Evolutionary conservation across 37 sponge, comb jelly and placozoan species (phyloP).

Genomic region (Oopsacas minuta): DNA sequence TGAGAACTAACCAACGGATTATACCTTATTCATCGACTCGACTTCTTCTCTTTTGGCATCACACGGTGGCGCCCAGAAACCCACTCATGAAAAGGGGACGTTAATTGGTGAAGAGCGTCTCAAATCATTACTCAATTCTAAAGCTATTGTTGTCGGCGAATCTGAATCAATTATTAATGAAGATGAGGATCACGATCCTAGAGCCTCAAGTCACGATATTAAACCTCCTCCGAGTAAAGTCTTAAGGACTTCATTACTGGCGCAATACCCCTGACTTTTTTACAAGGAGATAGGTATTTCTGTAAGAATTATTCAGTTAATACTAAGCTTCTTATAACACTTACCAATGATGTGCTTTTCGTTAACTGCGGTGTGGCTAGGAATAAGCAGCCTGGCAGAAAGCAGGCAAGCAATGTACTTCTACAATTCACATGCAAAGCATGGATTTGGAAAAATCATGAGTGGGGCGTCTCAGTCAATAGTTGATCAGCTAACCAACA

Average conservation of each 20-base stretch:
- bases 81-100: background rate
- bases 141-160: background rate
- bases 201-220: background rate
- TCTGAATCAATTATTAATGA: background rate
- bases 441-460: background rate
- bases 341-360: background rate
- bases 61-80: background rate
- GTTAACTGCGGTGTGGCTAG: background rate
- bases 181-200: background rate
- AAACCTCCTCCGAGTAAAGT: background rate
- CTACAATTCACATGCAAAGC: background rate
- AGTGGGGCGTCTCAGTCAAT: background rate
- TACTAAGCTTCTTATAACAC: background rate
- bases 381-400: background rate
- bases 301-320: background rate
- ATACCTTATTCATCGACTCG: no score
- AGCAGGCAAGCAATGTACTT: background rate
- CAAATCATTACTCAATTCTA: background rate
- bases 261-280: background rate
- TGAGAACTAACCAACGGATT: no score
- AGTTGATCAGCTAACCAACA: background rate
- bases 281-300: background rate
- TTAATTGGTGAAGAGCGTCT: background rate
- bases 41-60: no score
- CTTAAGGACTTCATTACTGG: background rate